Evolutionary conservation across 2,888 invertebrate species (phyloP), one percentile per base, ranked within the genome.

Genomic region (Tenthredo scrophulariae): DNA sequence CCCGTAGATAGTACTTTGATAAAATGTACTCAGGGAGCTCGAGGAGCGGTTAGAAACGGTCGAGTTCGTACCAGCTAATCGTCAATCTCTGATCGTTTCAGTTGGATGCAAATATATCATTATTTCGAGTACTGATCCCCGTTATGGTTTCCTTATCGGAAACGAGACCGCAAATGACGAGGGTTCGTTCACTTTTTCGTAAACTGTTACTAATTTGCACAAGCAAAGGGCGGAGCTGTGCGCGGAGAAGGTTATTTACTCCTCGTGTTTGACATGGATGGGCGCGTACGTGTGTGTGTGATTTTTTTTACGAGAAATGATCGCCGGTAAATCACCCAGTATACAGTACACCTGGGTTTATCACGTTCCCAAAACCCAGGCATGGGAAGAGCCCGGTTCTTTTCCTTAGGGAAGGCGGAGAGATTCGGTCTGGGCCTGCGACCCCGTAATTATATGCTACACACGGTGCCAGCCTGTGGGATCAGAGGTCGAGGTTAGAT

Each of bases 371-470:
- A 74, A 74, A 74, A 74, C 65, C 37, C 37, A 77, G 40, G 58
- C 62, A 80, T 80, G 80, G 80, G 80, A 62, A 80, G 33, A 80
- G 33, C 40, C 22, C 62, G 62, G 62, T 65, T 83, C 70, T 83
- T 83, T 33, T 83, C 70, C 70, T 83, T 33, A 46, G 37, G 65
- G 65, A 83, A 67, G 83, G 83, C 65, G 50, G 62, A 62, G 80
- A 70, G 65, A 83, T 83, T 83, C 70, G 83, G 83, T 33, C 43
- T 46, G 65, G 67, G 15, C 15, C 70, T 89, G 37, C 37, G 92
- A 91, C 91, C 91, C 91, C 91, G 91, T 93, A 93, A 93, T 93
- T 93, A 93, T 92, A 93, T 91, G 91, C 91, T 91, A 89, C 89
- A 91, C 88, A 91, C 88, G 89, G 88, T 88, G 89, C 88, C 87